phyloP scores from a whole-genome alignment of 1,140 invertebrate genomes.

The Paralvinella palmiformis region DNA sequence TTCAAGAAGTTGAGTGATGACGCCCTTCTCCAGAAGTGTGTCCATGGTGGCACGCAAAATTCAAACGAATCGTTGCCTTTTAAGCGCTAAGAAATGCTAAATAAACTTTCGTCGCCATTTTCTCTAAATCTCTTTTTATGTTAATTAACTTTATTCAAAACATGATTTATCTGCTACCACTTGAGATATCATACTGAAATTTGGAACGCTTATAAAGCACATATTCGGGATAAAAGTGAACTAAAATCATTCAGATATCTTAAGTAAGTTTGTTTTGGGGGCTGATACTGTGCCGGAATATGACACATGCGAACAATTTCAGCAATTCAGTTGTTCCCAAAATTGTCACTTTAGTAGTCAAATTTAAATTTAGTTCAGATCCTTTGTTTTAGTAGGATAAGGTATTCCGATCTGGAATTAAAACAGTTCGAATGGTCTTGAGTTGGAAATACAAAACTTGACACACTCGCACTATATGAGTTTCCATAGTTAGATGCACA shows the following conservation, averaged over 20 bases:
- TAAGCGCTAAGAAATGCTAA: background rate
- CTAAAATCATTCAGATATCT: background rate
- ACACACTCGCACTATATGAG: too few relatives aligned
- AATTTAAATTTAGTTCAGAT: too few relatives aligned
- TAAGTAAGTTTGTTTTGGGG: background rate
- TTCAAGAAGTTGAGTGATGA: slow-evolving; percentile 1
- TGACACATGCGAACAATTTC: background rate
- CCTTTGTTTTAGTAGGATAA: too few relatives aligned
- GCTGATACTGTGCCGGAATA: background rate
- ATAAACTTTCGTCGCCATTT: background rate
- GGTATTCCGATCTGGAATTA: too few relatives aligned
- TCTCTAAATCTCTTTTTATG: slow-evolving; percentile 1
- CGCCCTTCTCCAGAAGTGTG: background rate
- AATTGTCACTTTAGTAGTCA: too few relatives aligned
- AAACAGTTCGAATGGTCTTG: too few relatives aligned
- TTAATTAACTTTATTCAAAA: slow-evolving; percentile 1
- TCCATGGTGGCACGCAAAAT: too few relatives aligned
- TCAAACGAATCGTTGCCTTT: slow-evolving; percentile 1
- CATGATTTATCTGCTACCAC: background rate
- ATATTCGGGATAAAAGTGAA: background rate
- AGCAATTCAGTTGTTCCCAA: slow-evolving; percentile 4
- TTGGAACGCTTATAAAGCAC: slow-evolving; percentile 4
- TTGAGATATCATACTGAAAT: background rate
- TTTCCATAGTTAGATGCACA: too few relatives aligned
- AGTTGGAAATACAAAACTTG: too few relatives aligned